phyloP scores from a whole-genome alignment of 2,113 vertebrate genomes.

The Zosterops lateralis region DNA sequence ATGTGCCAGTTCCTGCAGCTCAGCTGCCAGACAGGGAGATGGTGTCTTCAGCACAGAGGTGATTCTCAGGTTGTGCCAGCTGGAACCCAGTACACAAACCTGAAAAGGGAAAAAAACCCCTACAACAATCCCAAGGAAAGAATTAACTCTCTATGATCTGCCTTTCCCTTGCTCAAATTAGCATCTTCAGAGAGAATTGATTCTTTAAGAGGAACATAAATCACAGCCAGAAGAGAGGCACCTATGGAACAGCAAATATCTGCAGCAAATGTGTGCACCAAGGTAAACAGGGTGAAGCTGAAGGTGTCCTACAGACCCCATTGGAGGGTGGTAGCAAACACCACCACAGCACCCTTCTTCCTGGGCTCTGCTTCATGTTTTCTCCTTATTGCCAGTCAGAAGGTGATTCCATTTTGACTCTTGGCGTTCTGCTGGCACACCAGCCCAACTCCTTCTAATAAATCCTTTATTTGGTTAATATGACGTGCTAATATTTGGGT shows the following conservation, averaged over 20 bases:
- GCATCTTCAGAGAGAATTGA: not conserved
- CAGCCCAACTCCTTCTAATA: not conserved
- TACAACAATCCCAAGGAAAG: not conserved
- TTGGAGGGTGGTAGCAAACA: not conserved
- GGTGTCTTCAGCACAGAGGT: not conserved
- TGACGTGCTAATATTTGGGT: constrained; percentile 21
- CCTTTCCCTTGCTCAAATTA: not conserved
- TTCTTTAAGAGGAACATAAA: not conserved
- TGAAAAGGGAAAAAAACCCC: fast-evolving
- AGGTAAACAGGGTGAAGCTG: not conserved
- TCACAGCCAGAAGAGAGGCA: not conserved
- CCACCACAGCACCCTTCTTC: not conserved
- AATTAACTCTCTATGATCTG: not conserved
- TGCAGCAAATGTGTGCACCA: not conserved
- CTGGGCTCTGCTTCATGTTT: not conserved
- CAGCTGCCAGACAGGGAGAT: not conserved
- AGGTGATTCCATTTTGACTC: not conserved
- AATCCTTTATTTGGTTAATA: not conserved
- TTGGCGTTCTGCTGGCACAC: not conserved
- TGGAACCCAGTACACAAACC: not conserved
- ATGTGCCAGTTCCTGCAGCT: not conserved
- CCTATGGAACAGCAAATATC: not conserved
- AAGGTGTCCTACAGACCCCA: not conserved
- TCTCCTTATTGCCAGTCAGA: not conserved
- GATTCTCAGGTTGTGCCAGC: not conserved